Percentiles rank a stretch among this genome's conserved stretches.
These are phyloP conservation scores for Pteropus rufus DNA, from an alignment of 2,797 vertebrate genomes.

Conservation along the genomic window DNA sequence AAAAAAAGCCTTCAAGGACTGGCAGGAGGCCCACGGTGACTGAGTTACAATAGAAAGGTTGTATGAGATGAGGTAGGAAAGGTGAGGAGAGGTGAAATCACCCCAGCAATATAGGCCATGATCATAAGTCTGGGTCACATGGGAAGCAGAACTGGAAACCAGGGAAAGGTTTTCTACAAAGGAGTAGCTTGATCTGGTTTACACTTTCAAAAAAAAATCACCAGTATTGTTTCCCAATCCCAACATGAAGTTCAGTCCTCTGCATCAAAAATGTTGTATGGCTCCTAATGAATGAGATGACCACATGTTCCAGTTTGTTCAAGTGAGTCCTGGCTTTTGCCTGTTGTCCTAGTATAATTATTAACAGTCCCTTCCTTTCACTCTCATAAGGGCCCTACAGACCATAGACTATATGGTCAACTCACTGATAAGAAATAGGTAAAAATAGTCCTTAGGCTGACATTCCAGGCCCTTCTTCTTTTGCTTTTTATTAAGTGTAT, in stretches of 20 bases:
- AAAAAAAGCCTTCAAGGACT: not conserved
- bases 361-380: not conserved
- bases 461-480: not conserved
- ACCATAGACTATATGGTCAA: not conserved
- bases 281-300: not conserved
- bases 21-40: not conserved
- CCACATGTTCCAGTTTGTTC: not conserved
- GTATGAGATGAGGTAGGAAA: not conserved
- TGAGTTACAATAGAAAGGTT: accelerated
- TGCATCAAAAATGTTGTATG: not conserved
- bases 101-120: accelerated
- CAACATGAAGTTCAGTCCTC: not conserved
- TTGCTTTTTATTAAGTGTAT: too few relatives aligned
- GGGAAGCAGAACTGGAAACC: not conserved
- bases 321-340: not conserved
- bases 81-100: not conserved
- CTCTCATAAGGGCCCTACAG: not conserved
- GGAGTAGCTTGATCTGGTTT: not conserved
- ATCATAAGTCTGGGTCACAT: not conserved
- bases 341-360: not conserved
- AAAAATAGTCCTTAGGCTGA: not conserved
- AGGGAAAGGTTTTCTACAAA: not conserved
- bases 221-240: not conserved
- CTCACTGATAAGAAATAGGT: not conserved
- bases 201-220: not conserved